Percentiles rank a stretch among this genome's conserved stretches.
Conservation (phyloP, 1,140 invertebrate genomes). For the Stegodyphus mimosarum region DNA sequence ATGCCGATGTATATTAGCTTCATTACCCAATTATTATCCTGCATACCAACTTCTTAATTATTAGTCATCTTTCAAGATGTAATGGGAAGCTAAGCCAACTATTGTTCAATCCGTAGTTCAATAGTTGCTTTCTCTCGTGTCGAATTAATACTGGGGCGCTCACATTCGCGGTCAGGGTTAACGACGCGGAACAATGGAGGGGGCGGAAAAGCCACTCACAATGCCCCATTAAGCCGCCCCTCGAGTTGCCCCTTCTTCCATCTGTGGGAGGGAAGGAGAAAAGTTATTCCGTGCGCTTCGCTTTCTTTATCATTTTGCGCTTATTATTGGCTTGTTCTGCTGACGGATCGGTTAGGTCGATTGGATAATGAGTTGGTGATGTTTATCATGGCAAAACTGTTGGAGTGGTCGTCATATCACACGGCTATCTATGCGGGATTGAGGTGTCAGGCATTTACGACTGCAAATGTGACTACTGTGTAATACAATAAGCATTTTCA, state of each 20-base stretch:
- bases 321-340: neutral
- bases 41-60: too few relatives aligned
- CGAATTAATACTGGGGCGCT: slow-evolving; percentile 9
- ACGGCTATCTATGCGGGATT: too few relatives aligned
- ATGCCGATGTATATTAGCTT: too few relatives aligned
- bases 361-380: neutral
- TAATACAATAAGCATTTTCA: too few relatives aligned
- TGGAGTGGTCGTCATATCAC: too few relatives aligned
- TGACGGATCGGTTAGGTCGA: neutral
- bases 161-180: slow-evolving; percentile 17
- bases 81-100: too few relatives aligned
- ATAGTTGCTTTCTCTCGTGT: neutral
- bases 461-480: too few relatives aligned
- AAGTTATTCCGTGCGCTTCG: neutral
- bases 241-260: slow-evolving; percentile 1
- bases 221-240: slow-evolving; percentile 35
- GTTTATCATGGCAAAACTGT: neutral
- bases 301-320: neutral
- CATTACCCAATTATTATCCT: too few relatives aligned
- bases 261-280: neutral
- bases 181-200: slow-evolving; percentile 39
- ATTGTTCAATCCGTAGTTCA: too few relatives aligned
- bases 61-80: too few relatives aligned
- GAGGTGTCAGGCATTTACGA: too few relatives aligned
- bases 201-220: neutral